Percentiles rank a stretch among this genome's conserved stretches.
phyloP scores from a whole-genome alignment of 1,140 invertebrate genomes.

The Leptinotarsa lineolata region DNA sequence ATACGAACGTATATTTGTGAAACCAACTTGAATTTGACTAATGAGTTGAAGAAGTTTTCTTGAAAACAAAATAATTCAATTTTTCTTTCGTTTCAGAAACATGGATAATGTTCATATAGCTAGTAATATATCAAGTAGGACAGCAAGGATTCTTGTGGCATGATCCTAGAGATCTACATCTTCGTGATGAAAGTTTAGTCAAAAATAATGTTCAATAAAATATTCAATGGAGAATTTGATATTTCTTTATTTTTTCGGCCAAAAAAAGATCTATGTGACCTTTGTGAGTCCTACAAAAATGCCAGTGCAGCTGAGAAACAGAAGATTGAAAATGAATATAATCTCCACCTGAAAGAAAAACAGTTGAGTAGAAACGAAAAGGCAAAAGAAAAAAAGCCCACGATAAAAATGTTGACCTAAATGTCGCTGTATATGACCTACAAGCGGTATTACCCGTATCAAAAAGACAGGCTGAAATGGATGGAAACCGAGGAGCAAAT shows the following conservation, averaged over 20 bases:
- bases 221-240: constrained; percentile 43
- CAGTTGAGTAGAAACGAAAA: constrained; percentile 45
- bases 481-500: constrained; percentile 44
- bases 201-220: constrained; percentile 26
- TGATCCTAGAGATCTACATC: too few relatives aligned
- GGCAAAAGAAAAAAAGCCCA: constrained; percentile 42
- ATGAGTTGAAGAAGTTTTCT: too few relatives aligned
- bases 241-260: constrained; percentile 43
- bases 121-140: too few relatives aligned
- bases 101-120: too few relatives aligned
- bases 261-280: constrained; percentile 55
- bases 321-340: constrained; percentile 39
- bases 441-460: constrained; percentile 52
- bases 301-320: constrained; percentile 39
- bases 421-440: constrained; percentile 52
- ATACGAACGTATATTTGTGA: too few relatives aligned
- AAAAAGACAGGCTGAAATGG: constrained; percentile 41
- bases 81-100: too few relatives aligned
- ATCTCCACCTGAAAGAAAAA: constrained; percentile 49
- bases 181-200: too few relatives aligned
- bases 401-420: constrained; percentile 33
- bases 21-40: too few relatives aligned
- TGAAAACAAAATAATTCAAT: too few relatives aligned
- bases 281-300: constrained; percentile 49
- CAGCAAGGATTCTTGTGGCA: too few relatives aligned